Percentiles rank a stretch among this genome's conserved stretches.
These are phyloP conservation scores for Tipula vernalis DNA, from an alignment of 2,888 invertebrate species.

Conservation along the genomic window DNA sequence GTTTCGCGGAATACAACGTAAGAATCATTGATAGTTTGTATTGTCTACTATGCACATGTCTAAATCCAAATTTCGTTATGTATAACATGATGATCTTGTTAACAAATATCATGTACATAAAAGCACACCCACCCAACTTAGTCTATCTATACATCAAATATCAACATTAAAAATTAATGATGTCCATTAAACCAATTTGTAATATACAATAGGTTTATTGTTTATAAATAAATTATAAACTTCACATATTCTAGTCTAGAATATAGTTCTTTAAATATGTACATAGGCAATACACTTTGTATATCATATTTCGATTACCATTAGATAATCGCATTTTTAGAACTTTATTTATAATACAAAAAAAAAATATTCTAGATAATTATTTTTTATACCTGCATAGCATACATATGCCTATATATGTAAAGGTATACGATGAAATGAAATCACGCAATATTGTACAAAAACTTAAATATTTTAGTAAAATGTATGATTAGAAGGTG, in stretches of 20 bases:
- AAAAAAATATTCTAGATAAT: neutral
- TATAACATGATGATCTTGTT: neutral
- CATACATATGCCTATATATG: neutral
- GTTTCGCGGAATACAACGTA: no score
- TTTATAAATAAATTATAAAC: neutral
- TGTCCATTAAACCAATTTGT: neutral
- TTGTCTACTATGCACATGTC: neutral
- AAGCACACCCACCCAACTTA: neutral
- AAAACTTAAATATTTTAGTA: neutral
- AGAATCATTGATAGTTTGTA: no score
- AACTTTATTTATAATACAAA: neutral
- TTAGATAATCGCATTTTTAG: neutral
- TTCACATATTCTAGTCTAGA: neutral
- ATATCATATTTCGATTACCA: neutral
- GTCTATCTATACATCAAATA: neutral
- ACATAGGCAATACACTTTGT: no score
- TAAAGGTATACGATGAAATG: neutral
- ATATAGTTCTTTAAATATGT: no score
- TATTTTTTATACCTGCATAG: neutral
- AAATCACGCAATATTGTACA: neutral
- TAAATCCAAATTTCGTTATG: neutral
- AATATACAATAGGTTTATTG: neutral
- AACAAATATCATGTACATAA: neutral
- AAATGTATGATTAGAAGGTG: neutral
- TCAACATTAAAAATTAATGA: neutral